These are phyloP conservation scores for Andrena cerasifolii DNA, from an alignment of 1,140 invertebrate species.

Conservation along the genomic window DNA sequence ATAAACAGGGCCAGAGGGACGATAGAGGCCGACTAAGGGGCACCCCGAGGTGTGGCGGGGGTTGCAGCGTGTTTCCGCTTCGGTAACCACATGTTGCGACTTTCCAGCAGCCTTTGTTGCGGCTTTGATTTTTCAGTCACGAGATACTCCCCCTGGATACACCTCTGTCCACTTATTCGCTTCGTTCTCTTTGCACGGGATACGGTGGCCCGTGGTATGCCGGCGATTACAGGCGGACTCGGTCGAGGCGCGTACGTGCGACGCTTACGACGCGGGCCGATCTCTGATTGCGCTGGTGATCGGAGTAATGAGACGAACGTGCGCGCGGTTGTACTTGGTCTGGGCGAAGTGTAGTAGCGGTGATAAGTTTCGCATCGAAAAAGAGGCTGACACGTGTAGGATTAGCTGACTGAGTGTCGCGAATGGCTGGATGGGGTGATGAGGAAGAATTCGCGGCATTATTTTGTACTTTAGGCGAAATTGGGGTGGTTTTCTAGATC, in stretches of 20 bases:
- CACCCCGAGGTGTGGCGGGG: slow-evolving; percentile 21
- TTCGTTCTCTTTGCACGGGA: neutral
- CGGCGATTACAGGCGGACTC: too few relatives aligned
- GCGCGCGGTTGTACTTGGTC: neutral
- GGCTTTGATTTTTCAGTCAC: slow-evolving; percentile 12
- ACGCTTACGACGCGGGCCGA: slow-evolving; percentile 16
- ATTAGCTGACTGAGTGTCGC: neutral
- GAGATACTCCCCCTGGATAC: neutral
- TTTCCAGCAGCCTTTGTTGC: slow-evolving; percentile 57
- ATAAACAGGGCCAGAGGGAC: neutral
- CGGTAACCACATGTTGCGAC: slow-evolving; percentile 76
- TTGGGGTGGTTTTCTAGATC: too few relatives aligned
- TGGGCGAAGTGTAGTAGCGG: neutral
- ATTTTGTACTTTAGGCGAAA: too few relatives aligned
- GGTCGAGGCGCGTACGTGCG: too few relatives aligned
- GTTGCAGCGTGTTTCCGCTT: slow-evolving; percentile 38
- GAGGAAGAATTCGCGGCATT: neutral
- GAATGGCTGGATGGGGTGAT: neutral
- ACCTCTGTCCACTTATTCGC: neutral
- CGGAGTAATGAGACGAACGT: slow-evolving; percentile 44
- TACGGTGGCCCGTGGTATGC: too few relatives aligned
- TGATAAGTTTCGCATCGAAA: slow-evolving; percentile 23
- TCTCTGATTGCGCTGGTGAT: slow-evolving; percentile 47
- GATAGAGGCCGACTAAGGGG: neutral
- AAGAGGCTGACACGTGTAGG: neutral